Evolutionary conservation across 2,113 vertebrate genomes (phyloP).

Genomic region (Sylvilagus bachmani): DNA sequence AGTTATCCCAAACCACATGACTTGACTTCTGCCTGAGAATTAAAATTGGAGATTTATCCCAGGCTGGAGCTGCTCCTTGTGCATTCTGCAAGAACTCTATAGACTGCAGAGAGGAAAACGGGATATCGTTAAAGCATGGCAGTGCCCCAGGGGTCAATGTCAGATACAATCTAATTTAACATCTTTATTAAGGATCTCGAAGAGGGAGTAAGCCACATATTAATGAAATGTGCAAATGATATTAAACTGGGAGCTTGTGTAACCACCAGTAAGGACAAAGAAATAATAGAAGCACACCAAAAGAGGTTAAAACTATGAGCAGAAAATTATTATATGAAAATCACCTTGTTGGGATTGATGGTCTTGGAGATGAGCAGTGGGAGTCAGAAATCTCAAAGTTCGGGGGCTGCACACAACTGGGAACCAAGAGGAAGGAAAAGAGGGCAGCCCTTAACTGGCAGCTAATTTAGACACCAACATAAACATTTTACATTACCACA

Average conservation of each 20-base stretch:
- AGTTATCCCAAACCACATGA: conserved; percentile 77
- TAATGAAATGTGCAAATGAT: conserved; percentile 92
- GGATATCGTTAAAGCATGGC: conserved; percentile 57
- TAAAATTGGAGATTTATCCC: conserved; percentile 81
- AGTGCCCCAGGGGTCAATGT: conserved; percentile 86
- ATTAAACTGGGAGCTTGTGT: conserved; percentile 90
- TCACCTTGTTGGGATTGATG: conserved; percentile 77
- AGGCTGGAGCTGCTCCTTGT: conserved; percentile 50
- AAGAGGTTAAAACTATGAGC: conserved; percentile 83
- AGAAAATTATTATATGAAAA: conserved; percentile 84
- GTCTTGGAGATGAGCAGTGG: conserved; percentile 76
- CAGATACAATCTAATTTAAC: conserved; percentile 91
- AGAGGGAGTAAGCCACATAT: conserved; percentile 89
- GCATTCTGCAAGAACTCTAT: conserved; percentile 16
- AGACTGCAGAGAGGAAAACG: conserved; percentile 63
- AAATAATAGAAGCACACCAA: conserved; percentile 85
- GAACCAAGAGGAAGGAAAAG: conserved; percentile 66
- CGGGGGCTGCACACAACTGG: conserved; percentile 39
- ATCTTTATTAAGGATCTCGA: conserved; percentile 92
- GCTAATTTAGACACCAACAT: conserved; percentile 53
- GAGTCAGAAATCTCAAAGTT: conserved; percentile 77
- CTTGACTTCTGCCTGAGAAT: conserved; percentile 80
- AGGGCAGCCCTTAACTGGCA: conserved; percentile 50
- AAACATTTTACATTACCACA: conserved; percentile 58
- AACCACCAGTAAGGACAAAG: conserved; percentile 88